A percentile compares a stretch with the other conserved stretches of the same genome.
Evolutionary conservation across 2,113 vertebrate species (phyloP).

Genomic region (Bos javanicus): DNA sequence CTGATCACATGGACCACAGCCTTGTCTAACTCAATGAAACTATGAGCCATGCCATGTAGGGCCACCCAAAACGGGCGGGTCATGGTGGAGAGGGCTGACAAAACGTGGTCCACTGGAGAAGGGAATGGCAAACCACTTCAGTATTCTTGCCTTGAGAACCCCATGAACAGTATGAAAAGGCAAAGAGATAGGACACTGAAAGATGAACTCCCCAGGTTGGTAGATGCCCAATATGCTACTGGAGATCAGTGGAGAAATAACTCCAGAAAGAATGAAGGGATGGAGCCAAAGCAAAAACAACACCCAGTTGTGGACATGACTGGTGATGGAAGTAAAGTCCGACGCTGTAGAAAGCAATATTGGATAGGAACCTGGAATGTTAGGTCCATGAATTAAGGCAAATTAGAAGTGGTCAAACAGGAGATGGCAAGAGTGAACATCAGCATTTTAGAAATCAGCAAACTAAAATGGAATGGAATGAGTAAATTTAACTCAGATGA

Average conservation of each 20-base stretch:
- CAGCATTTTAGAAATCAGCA: background rate
- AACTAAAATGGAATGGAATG: background rate
- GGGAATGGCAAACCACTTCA: background rate
- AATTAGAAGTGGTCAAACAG: background rate
- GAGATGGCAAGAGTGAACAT: background rate
- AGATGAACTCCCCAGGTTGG: background rate
- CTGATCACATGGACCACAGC: background rate
- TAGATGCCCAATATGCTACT: background rate
- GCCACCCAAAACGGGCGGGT: accelerated
- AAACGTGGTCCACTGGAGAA: background rate
- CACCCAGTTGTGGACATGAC: background rate
- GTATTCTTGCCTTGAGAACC: background rate
- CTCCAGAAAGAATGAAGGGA: background rate
- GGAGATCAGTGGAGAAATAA: background rate
- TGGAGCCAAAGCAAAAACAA: background rate
- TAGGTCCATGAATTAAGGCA: background rate
- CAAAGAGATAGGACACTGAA: background rate
- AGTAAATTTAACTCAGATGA: background rate
- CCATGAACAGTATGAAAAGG: background rate
- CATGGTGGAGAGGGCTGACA: background rate
- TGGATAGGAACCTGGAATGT: background rate
- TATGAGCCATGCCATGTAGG: background rate
- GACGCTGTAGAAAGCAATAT: accelerated
- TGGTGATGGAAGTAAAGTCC: background rate
- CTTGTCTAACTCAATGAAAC: background rate